Evolutionary conservation across 2,113 vertebrate species (phyloP).

Genomic region (Gyps fulvus): DNA sequence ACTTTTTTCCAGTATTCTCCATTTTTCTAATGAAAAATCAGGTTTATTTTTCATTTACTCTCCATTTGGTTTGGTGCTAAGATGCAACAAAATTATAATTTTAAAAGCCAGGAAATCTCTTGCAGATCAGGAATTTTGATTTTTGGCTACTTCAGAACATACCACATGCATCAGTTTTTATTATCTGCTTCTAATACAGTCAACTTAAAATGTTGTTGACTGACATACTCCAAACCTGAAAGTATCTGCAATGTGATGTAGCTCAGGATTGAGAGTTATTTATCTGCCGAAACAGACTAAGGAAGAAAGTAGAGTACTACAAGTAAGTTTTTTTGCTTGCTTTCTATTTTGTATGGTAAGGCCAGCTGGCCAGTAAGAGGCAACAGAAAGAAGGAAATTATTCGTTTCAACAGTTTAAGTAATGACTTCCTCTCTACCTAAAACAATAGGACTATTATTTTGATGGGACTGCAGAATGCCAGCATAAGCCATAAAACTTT

Average conservation of each 20-base stretch:
- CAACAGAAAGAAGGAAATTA: not conserved
- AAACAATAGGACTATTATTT: not conserved
- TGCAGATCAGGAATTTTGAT: not conserved
- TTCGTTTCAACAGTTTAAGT: not conserved
- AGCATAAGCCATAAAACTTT: not conserved
- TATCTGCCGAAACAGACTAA: not conserved
- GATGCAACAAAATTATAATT: not conserved
- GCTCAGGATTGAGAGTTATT: not conserved
- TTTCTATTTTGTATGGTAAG: not conserved
- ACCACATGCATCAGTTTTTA: not conserved
- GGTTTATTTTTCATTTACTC: not conserved
- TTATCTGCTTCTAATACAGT: not conserved
- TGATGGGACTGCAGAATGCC: not conserved
- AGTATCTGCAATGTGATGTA: not conserved
- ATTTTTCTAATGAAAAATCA: not conserved
- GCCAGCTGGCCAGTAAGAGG: not conserved
- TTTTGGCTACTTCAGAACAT: not conserved
- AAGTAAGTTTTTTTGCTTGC: not conserved
- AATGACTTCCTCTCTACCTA: not conserved
- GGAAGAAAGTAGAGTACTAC: not conserved
- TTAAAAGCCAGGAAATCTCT: not conserved
- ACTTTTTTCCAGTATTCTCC: not conserved
- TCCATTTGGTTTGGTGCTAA: not conserved
- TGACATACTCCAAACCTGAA: not conserved
- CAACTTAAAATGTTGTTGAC: not conserved